Evolutionary conservation across 2,888 invertebrate genomes (phyloP), one percentile per base, ranked within the genome.

Genomic region (Thera britannica): DNA sequence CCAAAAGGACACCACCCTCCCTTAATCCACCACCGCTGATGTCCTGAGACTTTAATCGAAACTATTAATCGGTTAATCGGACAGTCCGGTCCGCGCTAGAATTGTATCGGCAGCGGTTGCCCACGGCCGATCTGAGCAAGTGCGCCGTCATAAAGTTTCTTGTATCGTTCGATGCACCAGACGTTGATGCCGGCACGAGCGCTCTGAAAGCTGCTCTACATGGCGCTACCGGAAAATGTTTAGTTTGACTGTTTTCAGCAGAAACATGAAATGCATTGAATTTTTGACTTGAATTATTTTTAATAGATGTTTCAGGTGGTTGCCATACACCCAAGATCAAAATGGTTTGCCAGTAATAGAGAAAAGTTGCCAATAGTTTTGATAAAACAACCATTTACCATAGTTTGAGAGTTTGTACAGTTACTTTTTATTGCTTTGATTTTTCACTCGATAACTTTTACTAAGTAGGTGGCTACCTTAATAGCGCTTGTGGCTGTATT

Each of bases 121-220:
- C 86, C 85, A 85, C 90, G 89, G 85, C 83, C 84, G 90, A 83
- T 84, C 85, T 86, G 88, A 87, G 87, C 92, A 87, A 92, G 92
- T 92, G 91, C 90, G 90, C 88, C 88, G 86, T 91, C 93, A 92
- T 93, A 93, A 92, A 93, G 92, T 93, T 93, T 93, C 92, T 93
- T 92, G 92, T 93, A 93, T 93, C 92, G 93, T 93, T 91, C 93
- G 92, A 93, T 93, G 92, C 93, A 92, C 92, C 92, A 91, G 90
- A 91, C 92, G 88, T 87, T 90, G 91, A 90, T 90, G 91, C 88
- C 88, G 82, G 84, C 81, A 77, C 77, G 83, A 75, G 70, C 76
- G 86, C 65, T 77, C 52, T 63, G 84, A 81, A 86, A 72, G 88
- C 81, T 75, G 89, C 93, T 93, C 93, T 87, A 92, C 92, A 78